These are phyloP conservation scores for Frieseomelitta varia DNA, from an alignment of 1,140 invertebrate species.

Conservation along the genomic window DNA sequence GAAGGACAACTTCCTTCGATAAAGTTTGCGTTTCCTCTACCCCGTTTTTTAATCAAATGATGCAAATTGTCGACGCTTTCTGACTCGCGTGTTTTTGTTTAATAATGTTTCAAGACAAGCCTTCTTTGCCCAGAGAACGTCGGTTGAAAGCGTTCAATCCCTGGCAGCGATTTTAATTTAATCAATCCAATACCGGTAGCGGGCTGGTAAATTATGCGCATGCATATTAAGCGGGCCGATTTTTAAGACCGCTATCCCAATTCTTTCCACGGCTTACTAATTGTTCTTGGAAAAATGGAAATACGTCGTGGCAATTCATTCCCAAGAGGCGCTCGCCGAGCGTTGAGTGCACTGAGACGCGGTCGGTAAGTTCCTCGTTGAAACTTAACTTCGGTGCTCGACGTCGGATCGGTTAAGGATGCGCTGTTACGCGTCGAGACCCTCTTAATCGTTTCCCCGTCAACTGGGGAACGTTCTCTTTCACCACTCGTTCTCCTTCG, in stretches of 20 bases:
- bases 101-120: not conserved
- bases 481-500: not conserved
- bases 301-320: slow-evolving; percentile 19
- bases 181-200: not conserved
- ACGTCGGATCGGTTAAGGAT: not conserved
- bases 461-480: not conserved
- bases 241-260: slow-evolving; percentile 13
- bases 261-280: not conserved
- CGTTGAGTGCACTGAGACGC: not conserved
- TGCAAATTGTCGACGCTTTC: not conserved
- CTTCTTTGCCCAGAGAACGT: not conserved
- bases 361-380: slow-evolving; percentile 13
- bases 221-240: slow-evolving; percentile 30
- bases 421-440: slow-evolving; percentile 26
- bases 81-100: not conserved
- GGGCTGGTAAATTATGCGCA: slow-evolving; percentile 34
- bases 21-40: too few relatives aligned
- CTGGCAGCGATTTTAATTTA: slow-evolving; percentile 1
- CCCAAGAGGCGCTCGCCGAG: not conserved
- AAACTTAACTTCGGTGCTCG: slow-evolving; percentile 15
- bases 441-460: not conserved
- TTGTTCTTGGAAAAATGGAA: slow-evolving; percentile 37
- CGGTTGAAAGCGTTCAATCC: not conserved
- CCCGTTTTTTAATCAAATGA: not conserved
- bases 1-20: not conserved